Base-by-base conservation (phyloP, 2,888 invertebrate species). In the Drosophila sordidapex region DNA sequence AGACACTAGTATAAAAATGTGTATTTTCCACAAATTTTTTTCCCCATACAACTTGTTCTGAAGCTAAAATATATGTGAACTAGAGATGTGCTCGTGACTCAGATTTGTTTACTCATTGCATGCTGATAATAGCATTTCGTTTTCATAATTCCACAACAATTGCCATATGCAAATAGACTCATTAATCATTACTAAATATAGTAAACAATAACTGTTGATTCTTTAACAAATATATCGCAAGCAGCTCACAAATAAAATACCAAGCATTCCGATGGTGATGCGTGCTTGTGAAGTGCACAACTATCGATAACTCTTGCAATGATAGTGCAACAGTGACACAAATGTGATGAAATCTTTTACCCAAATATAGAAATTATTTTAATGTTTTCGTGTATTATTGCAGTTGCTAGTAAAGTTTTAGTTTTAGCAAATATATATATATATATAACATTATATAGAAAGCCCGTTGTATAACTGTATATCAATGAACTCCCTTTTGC, bases 381-480 rank as follows among this genome's bases (percentile, higher is more conserved):
- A 48, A 25, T 58, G 48, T 58, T 48, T 66, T 59, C 35, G 18
- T 51, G 40, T 61, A 38, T 60, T 59, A 40, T 54, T 66, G 64
- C 62, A 63, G 62, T 60, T 76, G 35, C 72, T 64, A 65, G 69
- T 65, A 60, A 69, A 70, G 52, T 76, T 70, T 71, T 86, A 66
- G 68, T 78, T 83, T 78, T 76, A 70, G 70, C 70, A 84, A 82
- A 75, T 80, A 72, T 61, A 87, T 74, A 72, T 61, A 87, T 74
- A 72, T 31, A 53, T 52, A 84, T 77, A 85, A 81, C 88, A 88
- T 85, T 70, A 68, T 67, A 73, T 72, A 76, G 76, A 81, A 77
- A 89, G 77, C 38, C 66, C 65, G 58, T 53, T 79, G 56, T 71
- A 56, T 65, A 57, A 31, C 33, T 70, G 29, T 36, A 35, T 76